Base-by-base conservation (phyloP, 30 jellyfish, hydroid and myxozoan species). In the Morbakka virulenta region DNA sequence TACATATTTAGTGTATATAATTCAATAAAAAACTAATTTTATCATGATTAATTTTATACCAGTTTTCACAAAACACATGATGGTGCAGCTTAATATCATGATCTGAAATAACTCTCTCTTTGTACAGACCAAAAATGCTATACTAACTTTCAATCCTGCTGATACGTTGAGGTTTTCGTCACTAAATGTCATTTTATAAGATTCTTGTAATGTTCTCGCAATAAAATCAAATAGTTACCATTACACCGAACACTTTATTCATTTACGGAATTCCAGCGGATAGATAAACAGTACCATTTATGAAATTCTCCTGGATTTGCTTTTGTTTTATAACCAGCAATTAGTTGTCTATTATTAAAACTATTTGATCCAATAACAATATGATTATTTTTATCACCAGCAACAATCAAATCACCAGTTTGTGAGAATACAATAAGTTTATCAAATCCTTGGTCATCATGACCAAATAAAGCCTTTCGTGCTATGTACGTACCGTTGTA, bases 231-330 rank as follows among this genome's bases (percentile, higher is more conserved):
- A 64, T 31, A 77, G 72, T 36, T 65, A 1, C 75, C 89, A 30
- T 79, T 79, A 47, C 89, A 79, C 83, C 83, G 67, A 36, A 67
- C 83, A 48, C 35, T 35, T 27, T 76, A 65, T 64, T 65, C 27
- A 26, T 67, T 31, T 29, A 66, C 67, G 2, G 36, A 76, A 48
- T 75, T 26, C 80, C 80, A 75, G 51, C 62, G 79, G 6, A 75
- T 35, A 1, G 77, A 28, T 52, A 75, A 28, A 34, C 76, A 32
- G 33, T 29, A 2, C 83, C 83, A 65, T 41, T 64, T 67, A 67
- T 64, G 65, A 20, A 79, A 28, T 79, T 65, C 89, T 3, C 89
- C 75, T 27, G 76, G 79, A 67, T 65, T 51, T 32, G 83, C 89
- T 27, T 79, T 65, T 30, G 76, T 64, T 65, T 57, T 49, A 52